phyloP scores from a whole-genome alignment of 2,797 vertebrate species.

The Myiotriccus ornatus region DNA sequence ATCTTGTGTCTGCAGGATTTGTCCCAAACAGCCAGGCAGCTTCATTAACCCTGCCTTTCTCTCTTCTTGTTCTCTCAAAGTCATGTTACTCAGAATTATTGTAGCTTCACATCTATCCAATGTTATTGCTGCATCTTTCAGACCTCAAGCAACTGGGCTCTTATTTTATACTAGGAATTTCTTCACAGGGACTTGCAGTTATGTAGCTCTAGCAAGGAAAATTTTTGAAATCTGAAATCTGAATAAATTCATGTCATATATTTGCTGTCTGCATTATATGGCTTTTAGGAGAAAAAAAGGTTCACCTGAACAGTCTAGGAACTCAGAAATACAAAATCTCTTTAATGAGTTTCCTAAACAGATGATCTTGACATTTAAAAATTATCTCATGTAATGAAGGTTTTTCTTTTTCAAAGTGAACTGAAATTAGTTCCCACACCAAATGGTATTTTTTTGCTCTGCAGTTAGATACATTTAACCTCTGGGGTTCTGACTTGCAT shows the following conservation, averaged over 20 bases:
- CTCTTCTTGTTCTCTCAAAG: neutral
- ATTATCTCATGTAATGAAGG: neutral
- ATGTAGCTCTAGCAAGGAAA: neutral
- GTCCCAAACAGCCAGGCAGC: neutral
- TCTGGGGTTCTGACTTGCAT: neutral
- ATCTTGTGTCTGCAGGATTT: neutral
- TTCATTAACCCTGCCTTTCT: neutral
- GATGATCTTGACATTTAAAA: slow-evolving; percentile 17
- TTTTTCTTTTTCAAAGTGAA: neutral
- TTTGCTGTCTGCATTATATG: neutral
- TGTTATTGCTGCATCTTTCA: neutral
- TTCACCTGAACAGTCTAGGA: neutral
- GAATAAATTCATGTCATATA: neutral
- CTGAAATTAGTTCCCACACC: neutral
- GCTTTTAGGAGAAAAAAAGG: neutral
- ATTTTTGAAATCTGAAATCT: neutral
- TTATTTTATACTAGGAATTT: neutral
- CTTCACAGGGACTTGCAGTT: neutral
- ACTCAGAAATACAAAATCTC: neutral
- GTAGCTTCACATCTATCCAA: neutral
- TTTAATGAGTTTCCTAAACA: neutral
- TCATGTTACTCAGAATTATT: neutral
- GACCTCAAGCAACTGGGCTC: neutral
- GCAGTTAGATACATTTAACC: neutral
- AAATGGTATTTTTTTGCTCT: neutral